A percentile compares a stretch with the other conserved stretches of the same genome.
phyloP scores from a whole-genome alignment of 2,888 invertebrate genomes.

The Lissonota sp. region DNA sequence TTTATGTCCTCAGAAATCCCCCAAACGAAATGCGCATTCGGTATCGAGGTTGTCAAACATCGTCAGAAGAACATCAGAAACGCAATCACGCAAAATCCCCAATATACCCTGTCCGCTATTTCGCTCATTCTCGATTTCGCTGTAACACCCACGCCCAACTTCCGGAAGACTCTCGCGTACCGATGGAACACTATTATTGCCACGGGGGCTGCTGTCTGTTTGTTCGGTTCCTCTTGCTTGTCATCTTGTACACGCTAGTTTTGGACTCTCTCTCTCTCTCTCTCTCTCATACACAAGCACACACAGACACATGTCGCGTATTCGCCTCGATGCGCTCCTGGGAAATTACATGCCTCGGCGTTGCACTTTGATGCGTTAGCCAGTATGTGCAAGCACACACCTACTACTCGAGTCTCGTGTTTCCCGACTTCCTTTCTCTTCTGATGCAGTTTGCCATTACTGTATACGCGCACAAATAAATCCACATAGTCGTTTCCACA shows the following conservation, averaged over 20 bases:
- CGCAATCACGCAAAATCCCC: no score
- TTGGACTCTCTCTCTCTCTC: conserved; percentile 23
- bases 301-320: no score
- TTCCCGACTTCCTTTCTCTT: conserved; percentile 48
- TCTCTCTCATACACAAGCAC: no score
- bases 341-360: conserved; percentile 60
- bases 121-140: no score
- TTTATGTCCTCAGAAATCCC: no score
- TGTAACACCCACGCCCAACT: no score
- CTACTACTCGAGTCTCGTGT: conserved; percentile 29
- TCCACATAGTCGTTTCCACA: conserved; percentile 20
- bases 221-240: conserved; percentile 23
- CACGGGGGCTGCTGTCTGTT: conserved; percentile 36
- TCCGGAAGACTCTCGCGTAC: conserved; percentile 11
- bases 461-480: conserved; percentile 24
- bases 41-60: no score
- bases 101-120: no score
- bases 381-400: conserved; percentile 12
- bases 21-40: no score
- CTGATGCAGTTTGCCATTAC: neutral
- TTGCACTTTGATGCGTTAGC: conserved; percentile 46
- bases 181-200: conserved; percentile 29
- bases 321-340: conserved; percentile 61
- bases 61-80: no score
- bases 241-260: conserved; percentile 13